These are phyloP conservation scores for Acrossocheilus fasciatus DNA, from an alignment of 2,797 vertebrate species.

Conservation along the genomic window DNA sequence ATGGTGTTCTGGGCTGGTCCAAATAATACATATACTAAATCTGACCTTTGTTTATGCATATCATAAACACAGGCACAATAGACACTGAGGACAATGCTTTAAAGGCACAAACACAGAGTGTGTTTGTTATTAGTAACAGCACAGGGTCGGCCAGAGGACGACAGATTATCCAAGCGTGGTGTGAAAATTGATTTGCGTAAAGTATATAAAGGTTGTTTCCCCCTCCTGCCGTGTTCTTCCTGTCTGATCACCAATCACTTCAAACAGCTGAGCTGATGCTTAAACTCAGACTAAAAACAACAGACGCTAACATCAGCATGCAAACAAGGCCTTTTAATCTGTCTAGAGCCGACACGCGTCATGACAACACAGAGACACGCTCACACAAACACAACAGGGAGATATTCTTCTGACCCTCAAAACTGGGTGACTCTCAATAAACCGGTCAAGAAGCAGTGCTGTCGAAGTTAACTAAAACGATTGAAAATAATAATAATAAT, in stretches of 20 bases:
- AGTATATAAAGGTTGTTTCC: neutral
- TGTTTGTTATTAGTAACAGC: slow-evolving; percentile 14
- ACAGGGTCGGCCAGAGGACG: slow-evolving; percentile 10
- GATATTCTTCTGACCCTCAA: neutral
- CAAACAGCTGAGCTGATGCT: slow-evolving; percentile 52
- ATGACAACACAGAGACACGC: neutral
- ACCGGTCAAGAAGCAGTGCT: no score
- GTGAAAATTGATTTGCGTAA: slow-evolving; percentile 12
- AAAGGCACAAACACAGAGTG: neutral
- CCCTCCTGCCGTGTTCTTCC: neutral
- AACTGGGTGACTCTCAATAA: neutral
- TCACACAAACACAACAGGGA: slow-evolving; percentile 3
- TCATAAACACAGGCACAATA: neutral
- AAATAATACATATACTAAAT: neutral
- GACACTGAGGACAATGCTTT: neutral
- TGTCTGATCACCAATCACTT: slow-evolving; percentile 2
- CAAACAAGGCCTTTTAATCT: slow-evolving; percentile 53
- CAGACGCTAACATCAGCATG: slow-evolving; percentile 13
- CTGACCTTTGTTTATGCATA: neutral
- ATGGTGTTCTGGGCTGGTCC: neutral
- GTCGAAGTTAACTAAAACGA: neutral
- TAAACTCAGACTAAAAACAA: slow-evolving; percentile 57
- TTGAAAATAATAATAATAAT: neutral
- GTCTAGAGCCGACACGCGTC: slow-evolving; percentile 7
- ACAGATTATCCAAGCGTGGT: neutral